phyloP scores from a whole-genome alignment of 2,888 invertebrate species.

The Mongoloraphidia duomilia region DNA sequence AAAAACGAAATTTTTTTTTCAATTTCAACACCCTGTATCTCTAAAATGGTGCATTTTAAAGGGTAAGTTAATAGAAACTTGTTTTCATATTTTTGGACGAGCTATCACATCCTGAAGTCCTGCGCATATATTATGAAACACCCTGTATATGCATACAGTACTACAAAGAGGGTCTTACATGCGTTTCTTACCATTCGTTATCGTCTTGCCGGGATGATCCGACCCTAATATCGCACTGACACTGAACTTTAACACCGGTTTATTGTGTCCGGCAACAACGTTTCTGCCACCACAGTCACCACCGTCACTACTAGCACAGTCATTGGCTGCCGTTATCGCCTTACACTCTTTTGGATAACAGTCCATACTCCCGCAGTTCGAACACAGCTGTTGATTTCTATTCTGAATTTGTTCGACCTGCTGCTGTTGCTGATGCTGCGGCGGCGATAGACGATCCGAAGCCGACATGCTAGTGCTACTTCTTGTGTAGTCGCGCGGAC shows the following conservation, averaged over 20 bases:
- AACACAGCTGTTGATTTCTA: conserved; percentile 28
- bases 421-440: conserved; percentile 9
- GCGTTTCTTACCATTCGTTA: conserved; percentile 18
- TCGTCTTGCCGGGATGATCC: conserved; percentile 28
- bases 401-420: conserved; percentile 3
- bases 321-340: conserved; percentile 16
- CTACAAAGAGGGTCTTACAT: background rate
- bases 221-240: conserved; percentile 78
- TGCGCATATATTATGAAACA: too few relatives aligned
- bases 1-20: too few relatives aligned
- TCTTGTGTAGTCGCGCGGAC: conserved; percentile 2
- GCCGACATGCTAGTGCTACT: conserved; percentile 2
- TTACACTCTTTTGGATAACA: conserved; percentile 28
- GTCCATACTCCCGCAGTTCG: conserved; percentile 39
- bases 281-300: too few relatives aligned
- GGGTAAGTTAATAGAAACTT: too few relatives aligned
- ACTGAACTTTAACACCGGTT: conserved; percentile 81
- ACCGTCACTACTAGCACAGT: too few relatives aligned
- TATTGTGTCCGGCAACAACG: conserved; percentile 24
- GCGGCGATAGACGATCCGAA: conserved; percentile 3
- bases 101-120: too few relatives aligned
- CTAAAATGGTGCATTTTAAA: too few relatives aligned
- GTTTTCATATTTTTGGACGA: too few relatives aligned
- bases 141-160: too few relatives aligned
- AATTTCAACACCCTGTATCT: too few relatives aligned